Base-by-base conservation (phyloP, 2,113 vertebrate species). In the Heterotilapia buettikoferi region DNA sequence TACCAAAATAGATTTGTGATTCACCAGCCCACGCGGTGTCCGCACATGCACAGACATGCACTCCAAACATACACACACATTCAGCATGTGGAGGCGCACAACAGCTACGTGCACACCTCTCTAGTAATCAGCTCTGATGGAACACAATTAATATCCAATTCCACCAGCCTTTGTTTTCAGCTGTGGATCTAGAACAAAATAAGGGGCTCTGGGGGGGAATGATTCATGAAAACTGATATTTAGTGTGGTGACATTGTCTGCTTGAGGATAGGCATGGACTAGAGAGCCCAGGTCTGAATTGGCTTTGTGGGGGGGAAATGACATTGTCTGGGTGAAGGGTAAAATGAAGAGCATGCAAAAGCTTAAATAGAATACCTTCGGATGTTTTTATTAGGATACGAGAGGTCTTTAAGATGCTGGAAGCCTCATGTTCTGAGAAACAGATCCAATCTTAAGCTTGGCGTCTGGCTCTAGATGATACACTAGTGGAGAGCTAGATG, bases 1-100 rank as follows among this genome's bases (percentile, higher is more conserved):
- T 86, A 87, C 92, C 85, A 89, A 95, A 96, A 96, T 95, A 95
- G 94, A 93, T 93, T 87, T 89, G 91, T 95, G 94, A 95, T 94
- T 93, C 90, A 92, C 85, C 91, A 91, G 88, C 95, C 95, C 92
- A 95, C 92, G 36, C 93, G 71, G 81, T 47, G 73, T 87, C 91
- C 82, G 78, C 88, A 86, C 88, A 88, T 36, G 38, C 88, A 82
- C 54, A 85, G 10, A 89, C 76, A 83, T 13, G 9, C 54, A 45
- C 53, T n/a, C 59, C 86, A 68, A 26, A 54, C 86, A 61, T 78
- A 66, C 33, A 63, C 59, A 82, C 79, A 71, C 82, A 57, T 52
- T 52, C 45, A 57, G 7, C 7, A 6, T 53, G 19, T 53, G 53
- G 83, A 87, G 76, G 61, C 61, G 12, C 86, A 85, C 86, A 90